These are phyloP conservation scores for Strix aluco DNA, from an alignment of 2,113 vertebrate species.

Conservation along the genomic window DNA sequence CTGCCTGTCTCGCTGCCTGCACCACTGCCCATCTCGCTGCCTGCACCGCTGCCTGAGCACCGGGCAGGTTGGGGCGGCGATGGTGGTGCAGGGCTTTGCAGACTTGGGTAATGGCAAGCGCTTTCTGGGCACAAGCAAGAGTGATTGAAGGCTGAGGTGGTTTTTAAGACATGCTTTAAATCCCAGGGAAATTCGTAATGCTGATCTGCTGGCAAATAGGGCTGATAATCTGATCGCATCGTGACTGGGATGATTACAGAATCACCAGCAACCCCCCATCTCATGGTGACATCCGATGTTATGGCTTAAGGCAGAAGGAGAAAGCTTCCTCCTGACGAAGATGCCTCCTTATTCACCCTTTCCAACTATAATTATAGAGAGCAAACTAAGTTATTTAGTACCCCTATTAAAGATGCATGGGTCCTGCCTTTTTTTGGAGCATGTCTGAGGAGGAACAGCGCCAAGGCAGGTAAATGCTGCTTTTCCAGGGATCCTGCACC, in stretches of 20 bases:
- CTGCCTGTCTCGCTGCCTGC: not conserved
- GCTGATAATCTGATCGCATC: not conserved
- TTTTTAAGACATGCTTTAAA: not conserved
- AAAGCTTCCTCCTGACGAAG: not conserved
- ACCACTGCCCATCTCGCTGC: not conserved
- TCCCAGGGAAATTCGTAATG: not conserved
- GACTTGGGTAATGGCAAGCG: fast-evolving
- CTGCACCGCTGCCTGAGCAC: not conserved
- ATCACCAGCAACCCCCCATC: not conserved
- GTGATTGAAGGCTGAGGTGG: not conserved
- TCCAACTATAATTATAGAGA: not conserved
- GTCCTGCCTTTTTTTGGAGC: not conserved
- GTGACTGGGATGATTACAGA: not conserved
- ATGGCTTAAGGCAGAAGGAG: not conserved
- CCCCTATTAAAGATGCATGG: constrained; percentile 3
- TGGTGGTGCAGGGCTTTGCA: not conserved
- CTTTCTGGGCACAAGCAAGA: not conserved
- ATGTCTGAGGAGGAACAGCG: not conserved
- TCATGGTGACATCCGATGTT: not conserved
- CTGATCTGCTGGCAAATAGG: not conserved
- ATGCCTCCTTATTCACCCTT: not conserved
- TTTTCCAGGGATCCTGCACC: not conserved
- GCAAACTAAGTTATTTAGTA: not conserved
- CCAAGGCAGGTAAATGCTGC: not conserved
- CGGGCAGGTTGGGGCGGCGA: not conserved